phyloP scores from a whole-genome alignment of 2,888 invertebrate species.

The Tillus elongatus region DNA sequence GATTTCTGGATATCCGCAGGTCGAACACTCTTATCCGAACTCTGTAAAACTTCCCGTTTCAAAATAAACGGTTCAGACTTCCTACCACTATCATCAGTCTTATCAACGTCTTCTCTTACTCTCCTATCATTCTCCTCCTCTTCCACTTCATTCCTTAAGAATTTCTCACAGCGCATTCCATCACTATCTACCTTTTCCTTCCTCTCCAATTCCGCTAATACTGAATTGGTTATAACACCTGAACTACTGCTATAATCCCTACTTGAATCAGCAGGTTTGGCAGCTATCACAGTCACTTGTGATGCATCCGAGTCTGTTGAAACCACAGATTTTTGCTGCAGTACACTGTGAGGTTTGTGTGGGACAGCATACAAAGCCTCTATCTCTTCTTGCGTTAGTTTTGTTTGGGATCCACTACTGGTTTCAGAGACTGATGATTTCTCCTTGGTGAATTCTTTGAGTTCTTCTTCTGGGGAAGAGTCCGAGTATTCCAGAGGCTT shows the following conservation, averaged over 20 bases:
- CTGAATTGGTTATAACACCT: constrained; percentile 33
- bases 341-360: constrained; percentile 24
- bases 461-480: constrained; percentile 12
- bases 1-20: constrained; percentile 34
- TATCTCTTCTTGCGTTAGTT: constrained; percentile 30
- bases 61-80: constrained; percentile 33
- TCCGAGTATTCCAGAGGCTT: constrained; percentile 27
- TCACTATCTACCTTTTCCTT: constrained; percentile 31
- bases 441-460: constrained; percentile 4
- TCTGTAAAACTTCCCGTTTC: constrained; percentile 29
- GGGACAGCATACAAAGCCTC: constrained; percentile 38
- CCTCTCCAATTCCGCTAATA: constrained; percentile 37
- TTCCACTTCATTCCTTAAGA: constrained; percentile 47
- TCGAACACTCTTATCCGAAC: constrained; percentile 23
- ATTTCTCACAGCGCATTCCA: constrained; percentile 37
- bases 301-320: constrained; percentile 37
- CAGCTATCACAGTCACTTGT: constrained; percentile 30
- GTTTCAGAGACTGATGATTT: constrained; percentile 24
- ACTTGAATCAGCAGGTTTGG: not conserved
- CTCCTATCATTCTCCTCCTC: constrained; percentile 17
- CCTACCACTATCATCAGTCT: constrained; percentile 16
- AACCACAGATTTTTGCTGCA: constrained; percentile 38
- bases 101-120: constrained; percentile 14
- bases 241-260: constrained; percentile 19
- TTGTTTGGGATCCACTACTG: constrained; percentile 18